These are phyloP conservation scores for Parapsyche elsis DNA, from an alignment of 1,140 invertebrate species.

Conservation along the genomic window DNA sequence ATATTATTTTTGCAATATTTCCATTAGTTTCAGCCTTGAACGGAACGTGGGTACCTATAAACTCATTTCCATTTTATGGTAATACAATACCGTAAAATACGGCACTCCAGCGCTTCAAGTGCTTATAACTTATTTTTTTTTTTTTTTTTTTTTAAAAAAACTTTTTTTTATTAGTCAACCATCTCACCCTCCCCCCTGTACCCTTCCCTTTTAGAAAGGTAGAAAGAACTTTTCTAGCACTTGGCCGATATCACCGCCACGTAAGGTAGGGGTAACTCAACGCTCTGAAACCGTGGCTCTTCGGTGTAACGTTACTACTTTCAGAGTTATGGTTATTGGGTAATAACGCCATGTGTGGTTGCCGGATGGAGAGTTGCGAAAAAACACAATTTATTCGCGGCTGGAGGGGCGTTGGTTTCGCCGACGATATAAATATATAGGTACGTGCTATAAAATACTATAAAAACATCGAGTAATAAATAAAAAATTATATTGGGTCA, in stretches of 20 bases:
- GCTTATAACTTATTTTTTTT: constrained; percentile 12
- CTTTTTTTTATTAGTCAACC: not conserved
- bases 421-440: not conserved
- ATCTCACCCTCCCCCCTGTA: not conserved
- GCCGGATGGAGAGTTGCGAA: constrained; percentile 12
- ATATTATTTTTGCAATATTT: constrained; percentile 22
- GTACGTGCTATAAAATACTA: not conserved
- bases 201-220: not conserved
- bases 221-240: constrained; percentile 12
- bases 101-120: not conserved
- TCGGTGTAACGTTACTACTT: not conserved
- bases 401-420: no score
- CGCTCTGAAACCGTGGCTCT: not conserved
- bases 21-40: constrained; percentile 12
- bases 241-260: constrained; percentile 5
- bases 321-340: constrained; percentile 39
- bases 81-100: constrained; percentile 32
- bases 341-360: constrained; percentile 39
- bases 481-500: no score
- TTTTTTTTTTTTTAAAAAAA: not conserved
- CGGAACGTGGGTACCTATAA: not conserved
- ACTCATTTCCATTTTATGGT: constrained; percentile 32
- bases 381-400: constrained; percentile 3
- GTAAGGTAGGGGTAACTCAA: constrained; percentile 3
- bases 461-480: not conserved